Percentiles rank a stretch among this genome's conserved stretches.
Evolutionary conservation across 2,888 invertebrate species (phyloP).

Genomic region (Gastracanthus pulcherrimus): DNA sequence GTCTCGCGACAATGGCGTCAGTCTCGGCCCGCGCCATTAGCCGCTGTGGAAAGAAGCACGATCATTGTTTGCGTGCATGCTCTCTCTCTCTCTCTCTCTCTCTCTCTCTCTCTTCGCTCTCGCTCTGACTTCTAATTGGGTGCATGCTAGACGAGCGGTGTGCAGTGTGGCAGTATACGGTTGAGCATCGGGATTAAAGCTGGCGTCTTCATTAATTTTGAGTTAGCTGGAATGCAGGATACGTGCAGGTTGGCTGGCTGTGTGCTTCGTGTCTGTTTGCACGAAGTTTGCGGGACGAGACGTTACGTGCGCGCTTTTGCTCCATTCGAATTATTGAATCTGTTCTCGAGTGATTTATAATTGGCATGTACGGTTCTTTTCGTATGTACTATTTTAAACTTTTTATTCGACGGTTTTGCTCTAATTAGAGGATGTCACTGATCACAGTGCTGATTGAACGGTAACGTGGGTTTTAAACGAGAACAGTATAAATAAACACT

Average conservation of each 20-base stretch:
- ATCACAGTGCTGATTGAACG: too few species aligned
- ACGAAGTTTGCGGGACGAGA: too few species aligned
- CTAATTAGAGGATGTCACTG: too few species aligned
- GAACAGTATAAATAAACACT: too few species aligned
- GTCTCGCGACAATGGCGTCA: slow-evolving; percentile 25
- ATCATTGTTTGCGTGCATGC: slow-evolving; percentile 22
- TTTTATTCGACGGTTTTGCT: too few species aligned
- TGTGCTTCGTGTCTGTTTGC: too few species aligned
- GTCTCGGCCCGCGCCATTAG: slow-evolving; percentile 32
- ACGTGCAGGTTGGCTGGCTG: background rate
- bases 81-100: background rate
- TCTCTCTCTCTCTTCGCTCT: background rate
- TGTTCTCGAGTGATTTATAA: too few species aligned
- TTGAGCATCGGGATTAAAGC: slow-evolving; percentile 26
- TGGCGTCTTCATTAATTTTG: slow-evolving; percentile 42
- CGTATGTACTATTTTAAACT: too few species aligned
- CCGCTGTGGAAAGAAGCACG: background rate
- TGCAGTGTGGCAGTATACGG: background rate
- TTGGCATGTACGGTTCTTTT: too few species aligned
- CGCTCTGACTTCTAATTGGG: slow-evolving; percentile 30
- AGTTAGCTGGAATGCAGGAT: background rate
- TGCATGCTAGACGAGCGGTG: slow-evolving; percentile 4
- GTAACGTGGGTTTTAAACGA: too few species aligned
- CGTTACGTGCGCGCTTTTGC: too few species aligned
- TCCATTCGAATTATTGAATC: too few species aligned